Base-by-base conservation (phyloP, 1,140 invertebrate genomes). In the Liolophura sinensis region DNA sequence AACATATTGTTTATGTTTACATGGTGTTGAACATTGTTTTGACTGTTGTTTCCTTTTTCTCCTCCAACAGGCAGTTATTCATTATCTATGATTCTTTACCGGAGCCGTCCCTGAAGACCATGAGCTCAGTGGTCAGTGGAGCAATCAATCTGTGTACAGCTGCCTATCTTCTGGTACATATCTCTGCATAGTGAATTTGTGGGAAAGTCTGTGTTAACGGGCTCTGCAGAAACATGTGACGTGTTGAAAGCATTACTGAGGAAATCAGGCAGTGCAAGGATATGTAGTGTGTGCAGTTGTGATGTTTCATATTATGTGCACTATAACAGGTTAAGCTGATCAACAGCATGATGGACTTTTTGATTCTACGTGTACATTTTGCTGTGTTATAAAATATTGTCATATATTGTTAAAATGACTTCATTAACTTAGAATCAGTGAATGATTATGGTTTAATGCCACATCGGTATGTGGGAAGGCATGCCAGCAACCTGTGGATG, bases 71-170 rank as follows among this genome's bases (percentile, higher is more conserved):
- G 64, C 96, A 98, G 86, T 84, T 98, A 40, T 98, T 99, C 86
- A 93, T 96, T 83, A 92, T 98, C 65, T 98, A 96, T 81, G 94
- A 97, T 73, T 90, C 91, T 12, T 87, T 97, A 40, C 92, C 93
- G 1, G 94, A 94, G 77, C 89, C 92, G 47, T 93, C 93, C 15
- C 81, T 97, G 50, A 93, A 94, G 68, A 92, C 92, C 79, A 93
- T 98, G 89, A 95, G 96, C 79, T 81, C 87, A 69, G 90, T 97
- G 62, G 91, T 96, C 4, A 89, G 90, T 76, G 90, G 91, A 68
- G 95, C 96, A 18, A 91, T 98, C 40, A 93, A 94, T 86, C 91
- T 98, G 72, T 97, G 95, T 83, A 93, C 93, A 55, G 84, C 87
- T n/a, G 91, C 96, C 50, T 88, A 88, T 72, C 76, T 86, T 11